These are phyloP conservation scores for Drosophila mayri DNA, from an alignment of 1,140 invertebrate genomes.

Conservation along the genomic window DNA sequence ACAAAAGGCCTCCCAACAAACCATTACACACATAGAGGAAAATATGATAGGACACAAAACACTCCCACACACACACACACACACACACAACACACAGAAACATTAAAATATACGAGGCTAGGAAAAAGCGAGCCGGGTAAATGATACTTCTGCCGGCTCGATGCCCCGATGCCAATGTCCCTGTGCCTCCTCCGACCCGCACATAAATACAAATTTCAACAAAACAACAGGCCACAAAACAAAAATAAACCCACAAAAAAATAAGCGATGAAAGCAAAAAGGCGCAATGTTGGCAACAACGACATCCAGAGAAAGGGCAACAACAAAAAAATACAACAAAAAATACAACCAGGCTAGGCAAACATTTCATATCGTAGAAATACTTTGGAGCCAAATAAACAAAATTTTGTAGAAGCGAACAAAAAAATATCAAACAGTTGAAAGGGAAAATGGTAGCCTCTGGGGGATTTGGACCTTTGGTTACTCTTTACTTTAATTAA, in stretches of 20 bases:
- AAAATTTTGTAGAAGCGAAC: slow-evolving; percentile 43
- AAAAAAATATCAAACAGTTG: slow-evolving; percentile 44
- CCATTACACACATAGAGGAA: slow-evolving; percentile 44
- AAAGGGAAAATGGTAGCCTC: slow-evolving; percentile 36
- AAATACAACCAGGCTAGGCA: slow-evolving; percentile 40
- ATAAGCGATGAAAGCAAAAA: slow-evolving; percentile 74
- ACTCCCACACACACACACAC: slow-evolving; percentile 15
- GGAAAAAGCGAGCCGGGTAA: slow-evolving; percentile 57
- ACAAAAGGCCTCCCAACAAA: slow-evolving; percentile 28
- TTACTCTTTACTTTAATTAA: slow-evolving; percentile 29
- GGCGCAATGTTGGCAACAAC: slow-evolving; percentile 60
- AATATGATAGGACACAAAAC: slow-evolving; percentile 70
- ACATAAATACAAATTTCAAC: slow-evolving; percentile 82
- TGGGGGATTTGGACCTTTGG: slow-evolving; percentile 3
- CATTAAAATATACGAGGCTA: slow-evolving; percentile 74
- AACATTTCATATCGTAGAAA: slow-evolving; percentile 75
- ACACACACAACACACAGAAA: slow-evolving; percentile 23
- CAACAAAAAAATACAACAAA: slow-evolving; percentile 8
- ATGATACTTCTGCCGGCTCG: slow-evolving; percentile 65
- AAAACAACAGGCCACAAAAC: slow-evolving; percentile 65
- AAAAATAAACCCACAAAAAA: slow-evolving; percentile 53
- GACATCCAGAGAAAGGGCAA: slow-evolving; percentile 12
- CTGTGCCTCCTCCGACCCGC: slow-evolving; percentile 54
- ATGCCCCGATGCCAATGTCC: slow-evolving; percentile 49
- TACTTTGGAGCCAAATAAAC: slow-evolving; percentile 72